Conservation (phyloP, 1,140 invertebrate genomes). For the Drosophila rhopaloa region DNA sequence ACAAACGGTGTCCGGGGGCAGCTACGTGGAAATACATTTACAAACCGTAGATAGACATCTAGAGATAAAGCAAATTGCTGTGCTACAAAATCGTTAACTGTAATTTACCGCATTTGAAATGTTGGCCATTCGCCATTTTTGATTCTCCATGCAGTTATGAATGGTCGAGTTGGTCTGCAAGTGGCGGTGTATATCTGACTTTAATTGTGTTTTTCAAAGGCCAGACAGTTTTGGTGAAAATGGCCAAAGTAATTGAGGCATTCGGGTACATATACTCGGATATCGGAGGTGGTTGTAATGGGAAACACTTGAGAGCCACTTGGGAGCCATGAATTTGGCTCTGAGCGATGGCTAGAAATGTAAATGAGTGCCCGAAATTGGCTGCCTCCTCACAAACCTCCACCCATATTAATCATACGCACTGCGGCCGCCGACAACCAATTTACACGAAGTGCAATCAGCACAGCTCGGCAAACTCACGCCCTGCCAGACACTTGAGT, state of each 20-base stretch:
- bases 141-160: constrained; percentile 52
- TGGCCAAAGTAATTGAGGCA: constrained; percentile 28
- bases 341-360: constrained; percentile 13
- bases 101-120: constrained; percentile 80
- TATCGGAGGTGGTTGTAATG: constrained; percentile 19
- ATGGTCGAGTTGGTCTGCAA: constrained; percentile 22
- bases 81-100: constrained; percentile 83
- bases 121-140: constrained; percentile 42
- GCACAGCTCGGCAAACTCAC: constrained; percentile 13
- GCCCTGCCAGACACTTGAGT: constrained; percentile 12
- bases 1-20: constrained; percentile 60
- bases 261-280: neutral
- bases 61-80: constrained; percentile 79
- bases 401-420: constrained; percentile 53
- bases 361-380: constrained; percentile 20
- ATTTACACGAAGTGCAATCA: constrained; percentile 40
- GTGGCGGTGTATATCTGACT: constrained; percentile 8
- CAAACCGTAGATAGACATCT: constrained; percentile 80
- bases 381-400: neutral
- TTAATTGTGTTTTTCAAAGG: constrained; percentile 58
- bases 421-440: constrained; percentile 13
- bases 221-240: constrained; percentile 26
- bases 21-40: constrained; percentile 76
- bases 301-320: constrained; percentile 26
- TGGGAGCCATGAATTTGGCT: constrained; percentile 25